Percentiles rank a stretch among this genome's conserved stretches.
These are phyloP conservation scores for Psilopsiagon aurifrons DNA, from an alignment of 2,113 vertebrate genomes.

Conservation along the genomic window DNA sequence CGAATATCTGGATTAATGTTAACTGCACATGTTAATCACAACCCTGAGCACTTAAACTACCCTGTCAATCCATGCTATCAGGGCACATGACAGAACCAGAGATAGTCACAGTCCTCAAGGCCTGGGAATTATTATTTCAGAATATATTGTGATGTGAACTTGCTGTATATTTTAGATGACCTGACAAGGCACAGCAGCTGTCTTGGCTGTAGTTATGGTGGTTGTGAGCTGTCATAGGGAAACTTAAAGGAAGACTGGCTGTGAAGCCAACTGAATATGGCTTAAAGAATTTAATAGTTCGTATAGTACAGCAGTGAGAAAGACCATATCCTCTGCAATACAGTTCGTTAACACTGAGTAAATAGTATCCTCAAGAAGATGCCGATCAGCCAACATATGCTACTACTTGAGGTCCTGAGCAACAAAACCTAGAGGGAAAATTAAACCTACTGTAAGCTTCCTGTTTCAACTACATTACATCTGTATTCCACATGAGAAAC, in stretches of 20 bases:
- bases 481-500: not conserved
- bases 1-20: not conserved
- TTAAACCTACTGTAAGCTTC: not conserved
- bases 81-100: not conserved
- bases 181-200: not conserved
- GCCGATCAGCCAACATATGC: not conserved
- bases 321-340: not conserved
- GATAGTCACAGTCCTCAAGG: not conserved
- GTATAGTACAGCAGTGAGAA: not conserved
- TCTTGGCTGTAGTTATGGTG: fast-evolving
- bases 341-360: not conserved
- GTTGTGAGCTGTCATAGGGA: not conserved
- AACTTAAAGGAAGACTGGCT: not conserved
- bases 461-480: not conserved
- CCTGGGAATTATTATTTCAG: not conserved
- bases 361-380: not conserved
- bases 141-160: not conserved
- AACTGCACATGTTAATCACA: not conserved
- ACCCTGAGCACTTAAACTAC: not conserved
- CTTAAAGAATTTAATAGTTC: not conserved
- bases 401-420: not conserved
- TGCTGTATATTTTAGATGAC: not conserved
- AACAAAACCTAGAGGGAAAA: not conserved
- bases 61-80: not conserved
- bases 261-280: not conserved